A percentile compares a stretch with the other conserved stretches of the same genome.
These are phyloP conservation scores for Rutilus rutilus DNA, from an alignment of 2,113 vertebrate genomes.

Conservation along the genomic window DNA sequence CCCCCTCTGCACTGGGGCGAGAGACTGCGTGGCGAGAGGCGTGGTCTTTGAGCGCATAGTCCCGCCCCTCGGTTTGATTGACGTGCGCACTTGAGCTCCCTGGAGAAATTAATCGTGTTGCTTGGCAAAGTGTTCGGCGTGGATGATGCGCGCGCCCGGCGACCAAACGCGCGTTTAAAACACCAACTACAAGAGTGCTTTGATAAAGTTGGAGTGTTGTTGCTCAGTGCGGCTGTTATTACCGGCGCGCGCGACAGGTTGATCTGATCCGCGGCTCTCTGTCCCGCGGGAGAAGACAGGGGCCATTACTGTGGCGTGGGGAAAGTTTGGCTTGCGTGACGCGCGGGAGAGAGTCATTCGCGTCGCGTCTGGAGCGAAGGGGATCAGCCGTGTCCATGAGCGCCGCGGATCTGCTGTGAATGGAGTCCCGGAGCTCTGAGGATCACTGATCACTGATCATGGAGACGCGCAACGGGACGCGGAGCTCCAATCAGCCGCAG, in stretches of 20 bases:
- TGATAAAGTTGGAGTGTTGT: too few relatives aligned
- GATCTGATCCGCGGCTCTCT: neutral
- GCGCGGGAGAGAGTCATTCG: neutral
- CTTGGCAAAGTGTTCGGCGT: neutral
- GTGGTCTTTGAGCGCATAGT: neutral
- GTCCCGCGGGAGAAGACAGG: constrained; percentile 13
- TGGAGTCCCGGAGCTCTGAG: neutral
- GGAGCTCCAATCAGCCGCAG: constrained; percentile 6
- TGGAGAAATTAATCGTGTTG: constrained; percentile 1
- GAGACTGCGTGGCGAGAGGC: neutral
- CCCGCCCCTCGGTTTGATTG: constrained; percentile 50
- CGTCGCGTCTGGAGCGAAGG: neutral
- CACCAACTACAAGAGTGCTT: too few relatives aligned
- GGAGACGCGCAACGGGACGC: constrained; percentile 49
- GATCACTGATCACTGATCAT: neutral
- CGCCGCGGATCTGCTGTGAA: neutral
- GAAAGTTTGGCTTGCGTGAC: neutral
- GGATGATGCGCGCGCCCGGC: neutral
- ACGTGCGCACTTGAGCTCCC: constrained; percentile 58
- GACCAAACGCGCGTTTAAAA: neutral
- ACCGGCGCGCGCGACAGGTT: neutral
- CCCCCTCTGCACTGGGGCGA: constrained; percentile 38
- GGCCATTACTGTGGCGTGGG: neutral
- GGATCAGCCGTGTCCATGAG: neutral
- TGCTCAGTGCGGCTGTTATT: neutral